Conservation (phyloP, 2,888 invertebrate genomes). For the Strigamia maritima region DNA sequence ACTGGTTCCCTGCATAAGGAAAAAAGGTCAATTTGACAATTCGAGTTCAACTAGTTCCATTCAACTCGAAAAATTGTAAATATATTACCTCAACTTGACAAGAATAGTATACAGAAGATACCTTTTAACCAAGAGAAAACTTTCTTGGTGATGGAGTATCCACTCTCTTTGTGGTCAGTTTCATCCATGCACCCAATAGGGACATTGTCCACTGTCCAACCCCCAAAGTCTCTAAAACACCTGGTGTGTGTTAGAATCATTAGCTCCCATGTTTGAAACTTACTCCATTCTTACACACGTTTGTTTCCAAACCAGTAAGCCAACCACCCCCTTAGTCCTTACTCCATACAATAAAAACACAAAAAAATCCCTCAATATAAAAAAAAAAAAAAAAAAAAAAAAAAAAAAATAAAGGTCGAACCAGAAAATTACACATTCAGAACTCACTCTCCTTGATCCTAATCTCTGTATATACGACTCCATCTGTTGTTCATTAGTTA, state of each 20-base stretch:
- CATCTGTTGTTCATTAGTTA: constrained; percentile 32
- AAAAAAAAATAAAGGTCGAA: background rate
- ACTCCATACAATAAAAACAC: too few relatives aligned
- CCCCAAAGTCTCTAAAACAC: constrained; percentile 23
- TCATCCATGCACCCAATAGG: constrained; percentile 17
- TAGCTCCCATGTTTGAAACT: constrained; percentile 32
- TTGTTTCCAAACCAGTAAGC: background rate
- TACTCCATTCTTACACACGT: background rate
- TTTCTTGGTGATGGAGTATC: constrained; percentile 8
- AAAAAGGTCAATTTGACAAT: background rate
- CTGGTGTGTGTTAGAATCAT: constrained; percentile 30
- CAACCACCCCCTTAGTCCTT: too few relatives aligned
- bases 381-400: too few relatives aligned
- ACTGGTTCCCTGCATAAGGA: background rate
- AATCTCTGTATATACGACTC: constrained; percentile 30
- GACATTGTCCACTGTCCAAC: constrained; percentile 32
- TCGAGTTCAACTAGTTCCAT: background rate
- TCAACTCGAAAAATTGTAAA: background rate
- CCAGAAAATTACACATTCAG: background rate
- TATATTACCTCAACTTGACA: constrained; percentile 12
- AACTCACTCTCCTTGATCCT: constrained; percentile 8
- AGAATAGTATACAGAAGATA: background rate
- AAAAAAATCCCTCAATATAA: too few relatives aligned
- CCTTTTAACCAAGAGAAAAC: background rate
- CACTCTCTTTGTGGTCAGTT: constrained; percentile 27